These are phyloP conservation scores for Aphaenogaster ashmeadi DNA, from an alignment of 1,140 invertebrate genomes.

Conservation along the genomic window DNA sequence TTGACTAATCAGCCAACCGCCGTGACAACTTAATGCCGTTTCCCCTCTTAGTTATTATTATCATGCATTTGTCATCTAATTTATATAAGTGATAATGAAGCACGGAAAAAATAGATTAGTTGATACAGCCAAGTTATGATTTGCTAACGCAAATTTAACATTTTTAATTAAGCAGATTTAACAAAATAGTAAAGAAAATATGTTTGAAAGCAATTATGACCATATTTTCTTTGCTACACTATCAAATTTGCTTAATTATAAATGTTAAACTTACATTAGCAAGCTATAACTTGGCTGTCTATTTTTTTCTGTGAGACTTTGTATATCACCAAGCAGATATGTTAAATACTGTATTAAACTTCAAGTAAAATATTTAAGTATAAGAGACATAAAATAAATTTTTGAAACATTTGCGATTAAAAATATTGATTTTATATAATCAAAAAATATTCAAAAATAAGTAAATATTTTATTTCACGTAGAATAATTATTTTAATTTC, in stretches of 20 bases:
- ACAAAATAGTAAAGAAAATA: too few species aligned
- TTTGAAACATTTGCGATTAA: background rate
- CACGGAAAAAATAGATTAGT: too few species aligned
- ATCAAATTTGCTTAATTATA: too few species aligned
- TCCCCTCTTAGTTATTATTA: slow-evolving; percentile 12
- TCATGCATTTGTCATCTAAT: slow-evolving; percentile 8
- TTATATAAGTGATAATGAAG: background rate
- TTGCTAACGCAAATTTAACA: too few species aligned
- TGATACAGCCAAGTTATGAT: too few species aligned
- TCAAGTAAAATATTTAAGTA: background rate
- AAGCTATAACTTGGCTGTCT: too few species aligned
- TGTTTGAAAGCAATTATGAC: too few species aligned
- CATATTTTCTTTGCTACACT: too few species aligned
- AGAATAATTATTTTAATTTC: background rate
- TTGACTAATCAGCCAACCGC: slow-evolving; percentile 40
- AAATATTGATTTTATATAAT: background rate
- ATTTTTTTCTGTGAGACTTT: background rate
- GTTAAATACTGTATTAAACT: background rate
- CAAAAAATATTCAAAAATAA: background rate
- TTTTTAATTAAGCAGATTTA: too few species aligned
- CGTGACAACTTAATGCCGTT: slow-evolving; percentile 37
- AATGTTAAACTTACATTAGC: too few species aligned
- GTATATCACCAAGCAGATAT: background rate
- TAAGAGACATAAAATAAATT: background rate
- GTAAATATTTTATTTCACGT: too few species aligned